Percentiles rank a stretch among this genome's conserved stretches.
phyloP scores from a whole-genome alignment of 92 coral and sea anemone species.

The Zoanthus sociatus region DNA sequence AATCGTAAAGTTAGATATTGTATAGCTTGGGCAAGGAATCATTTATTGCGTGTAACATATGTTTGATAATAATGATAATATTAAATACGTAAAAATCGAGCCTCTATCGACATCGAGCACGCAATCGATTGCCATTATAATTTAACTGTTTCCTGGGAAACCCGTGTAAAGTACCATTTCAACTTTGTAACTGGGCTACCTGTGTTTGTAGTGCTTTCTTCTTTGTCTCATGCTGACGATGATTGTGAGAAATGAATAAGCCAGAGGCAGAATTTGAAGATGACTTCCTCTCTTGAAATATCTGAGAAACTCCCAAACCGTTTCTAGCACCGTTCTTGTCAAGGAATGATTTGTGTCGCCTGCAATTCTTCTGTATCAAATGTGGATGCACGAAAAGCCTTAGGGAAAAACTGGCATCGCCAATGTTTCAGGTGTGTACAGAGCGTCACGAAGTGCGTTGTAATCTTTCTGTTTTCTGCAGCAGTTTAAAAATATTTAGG shows the following conservation, averaged over 20 bases:
- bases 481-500: background rate
- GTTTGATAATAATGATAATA: too few species aligned
- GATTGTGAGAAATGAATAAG: background rate
- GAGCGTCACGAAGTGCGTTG: background rate
- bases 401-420: constrained; percentile 73
- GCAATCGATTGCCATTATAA: too few species aligned
- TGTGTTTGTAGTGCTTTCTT: background rate
- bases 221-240: background rate
- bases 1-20: too few species aligned
- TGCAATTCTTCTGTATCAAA: constrained; percentile 26
- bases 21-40: too few species aligned
- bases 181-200: background rate
- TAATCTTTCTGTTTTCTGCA: background rate
- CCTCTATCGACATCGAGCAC: too few species aligned
- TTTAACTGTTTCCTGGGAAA: too few species aligned
- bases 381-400: constrained; percentile 56
- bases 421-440: constrained; percentile 70
- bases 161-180: background rate
- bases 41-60: too few species aligned
- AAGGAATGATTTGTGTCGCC: constrained; percentile 31
- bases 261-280: background rate
- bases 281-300: background rate
- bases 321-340: background rate
- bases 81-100: too few species aligned
- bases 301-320: background rate